phyloP scores from a whole-genome alignment of 2,797 vertebrate species.

The Pseudocheirus occidentalis region DNA sequence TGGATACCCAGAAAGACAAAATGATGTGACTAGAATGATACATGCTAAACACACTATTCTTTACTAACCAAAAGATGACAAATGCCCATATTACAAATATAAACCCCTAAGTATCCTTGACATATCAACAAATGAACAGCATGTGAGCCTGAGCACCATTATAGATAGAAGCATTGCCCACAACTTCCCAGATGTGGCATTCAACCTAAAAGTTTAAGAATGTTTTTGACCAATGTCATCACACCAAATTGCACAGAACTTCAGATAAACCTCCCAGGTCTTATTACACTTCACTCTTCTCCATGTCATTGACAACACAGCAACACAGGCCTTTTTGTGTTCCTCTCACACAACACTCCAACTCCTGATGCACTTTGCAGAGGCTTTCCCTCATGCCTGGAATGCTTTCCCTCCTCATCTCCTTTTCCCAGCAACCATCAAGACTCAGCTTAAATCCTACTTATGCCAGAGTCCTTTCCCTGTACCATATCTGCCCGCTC shows the following conservation, averaged over 20 bases:
- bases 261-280: background rate
- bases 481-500: accelerated
- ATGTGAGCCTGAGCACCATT: background rate
- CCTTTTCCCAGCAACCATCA: background rate
- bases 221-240: background rate
- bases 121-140: background rate
- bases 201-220: background rate
- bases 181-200: background rate
- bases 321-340: background rate
- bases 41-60: background rate
- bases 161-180: background rate
- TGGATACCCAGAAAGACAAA: background rate
- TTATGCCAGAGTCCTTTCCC: background rate
- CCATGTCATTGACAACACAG: background rate
- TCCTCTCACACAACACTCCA: background rate
- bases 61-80: background rate
- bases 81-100: background rate
- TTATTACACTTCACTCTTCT: background rate
- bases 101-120: background rate
- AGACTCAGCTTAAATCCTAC: background rate
- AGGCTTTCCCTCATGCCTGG: background rate
- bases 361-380: background rate
- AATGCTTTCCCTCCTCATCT: background rate
- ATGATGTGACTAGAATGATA: background rate
- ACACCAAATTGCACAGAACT: background rate